Percentiles rank a stretch among this genome's conserved stretches.
phyloP scores from a whole-genome alignment of 1,140 invertebrate genomes.

The Aporrectodea caliginosa region DNA sequence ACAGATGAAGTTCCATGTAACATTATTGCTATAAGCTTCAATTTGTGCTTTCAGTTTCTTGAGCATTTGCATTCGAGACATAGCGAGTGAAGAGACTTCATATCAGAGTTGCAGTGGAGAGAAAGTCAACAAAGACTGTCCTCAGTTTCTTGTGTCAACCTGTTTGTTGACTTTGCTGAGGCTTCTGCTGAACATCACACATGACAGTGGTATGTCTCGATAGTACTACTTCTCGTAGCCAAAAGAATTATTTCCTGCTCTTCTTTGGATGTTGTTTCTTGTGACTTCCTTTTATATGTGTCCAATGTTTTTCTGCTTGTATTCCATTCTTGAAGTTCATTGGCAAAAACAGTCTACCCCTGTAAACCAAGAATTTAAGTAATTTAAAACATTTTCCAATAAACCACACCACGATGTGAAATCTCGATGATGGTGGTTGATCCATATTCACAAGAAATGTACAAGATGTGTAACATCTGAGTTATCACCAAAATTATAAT shows the following conservation, averaged over 20 bases:
- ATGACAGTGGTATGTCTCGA: slow-evolving; percentile 63
- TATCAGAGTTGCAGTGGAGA: slow-evolving; percentile 36
- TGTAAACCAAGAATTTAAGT: no score
- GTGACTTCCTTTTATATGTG: neutral
- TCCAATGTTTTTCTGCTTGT: neutral
- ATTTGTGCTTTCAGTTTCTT: slow-evolving; percentile 35
- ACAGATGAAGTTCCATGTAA: neutral
- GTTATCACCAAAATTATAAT: no score
- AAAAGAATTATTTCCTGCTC: no score
- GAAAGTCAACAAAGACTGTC: slow-evolving; percentile 44
- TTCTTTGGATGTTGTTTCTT: no score
- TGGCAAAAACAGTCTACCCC: no score
- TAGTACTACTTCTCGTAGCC: no score
- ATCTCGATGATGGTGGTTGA: no score
- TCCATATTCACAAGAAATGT: no score
- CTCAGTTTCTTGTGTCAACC: slow-evolving; percentile 63
- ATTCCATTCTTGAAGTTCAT: no score
- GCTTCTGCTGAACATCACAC: slow-evolving; percentile 90
- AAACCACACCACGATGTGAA: no score
- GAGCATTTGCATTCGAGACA: slow-evolving; percentile 39
- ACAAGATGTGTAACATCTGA: no score
- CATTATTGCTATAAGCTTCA: neutral
- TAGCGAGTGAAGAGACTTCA: slow-evolving; percentile 43
- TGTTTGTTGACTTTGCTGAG: slow-evolving; percentile 81
- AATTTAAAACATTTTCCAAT: no score